Evolutionary conservation across 2,113 vertebrate genomes (phyloP).

Genomic region (Lycaon pictus): DNA sequence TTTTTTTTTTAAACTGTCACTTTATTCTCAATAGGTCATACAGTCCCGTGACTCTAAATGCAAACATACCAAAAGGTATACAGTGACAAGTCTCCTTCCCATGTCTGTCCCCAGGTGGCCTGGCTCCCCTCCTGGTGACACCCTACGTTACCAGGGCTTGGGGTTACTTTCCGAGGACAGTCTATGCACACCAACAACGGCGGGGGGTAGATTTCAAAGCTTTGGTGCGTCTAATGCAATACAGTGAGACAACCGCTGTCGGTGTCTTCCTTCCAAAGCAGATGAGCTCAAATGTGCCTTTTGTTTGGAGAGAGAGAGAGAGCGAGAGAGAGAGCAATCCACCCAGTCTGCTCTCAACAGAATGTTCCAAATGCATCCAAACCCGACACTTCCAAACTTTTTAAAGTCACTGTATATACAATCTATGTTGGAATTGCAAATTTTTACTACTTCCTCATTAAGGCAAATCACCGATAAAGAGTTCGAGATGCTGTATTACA

Average conservation of each 20-base stretch:
- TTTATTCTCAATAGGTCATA: conserved; percentile 13
- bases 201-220: neutral
- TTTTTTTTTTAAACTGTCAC: neutral
- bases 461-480: neutral
- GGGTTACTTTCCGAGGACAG: neutral
- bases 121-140: neutral
- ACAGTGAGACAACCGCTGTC: neutral
- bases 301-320: conserved; percentile 25
- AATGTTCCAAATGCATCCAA: neutral
- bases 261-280: neutral
- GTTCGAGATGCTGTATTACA: neutral
- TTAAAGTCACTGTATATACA: conserved; percentile 14
- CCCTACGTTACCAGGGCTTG: neutral
- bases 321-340: neutral
- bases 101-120: neutral
- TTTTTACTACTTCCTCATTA: conserved; percentile 26
- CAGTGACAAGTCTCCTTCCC: neutral
- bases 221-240: neutral
- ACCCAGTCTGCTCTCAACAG: neutral
- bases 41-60: neutral
- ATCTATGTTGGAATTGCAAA: neutral
- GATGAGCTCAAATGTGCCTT: neutral
- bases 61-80: neutral
- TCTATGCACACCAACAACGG: neutral
- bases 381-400: neutral